Evolutionary conservation across 2,113 vertebrate species (phyloP).

Genomic region (Apodemus sylvaticus): DNA sequence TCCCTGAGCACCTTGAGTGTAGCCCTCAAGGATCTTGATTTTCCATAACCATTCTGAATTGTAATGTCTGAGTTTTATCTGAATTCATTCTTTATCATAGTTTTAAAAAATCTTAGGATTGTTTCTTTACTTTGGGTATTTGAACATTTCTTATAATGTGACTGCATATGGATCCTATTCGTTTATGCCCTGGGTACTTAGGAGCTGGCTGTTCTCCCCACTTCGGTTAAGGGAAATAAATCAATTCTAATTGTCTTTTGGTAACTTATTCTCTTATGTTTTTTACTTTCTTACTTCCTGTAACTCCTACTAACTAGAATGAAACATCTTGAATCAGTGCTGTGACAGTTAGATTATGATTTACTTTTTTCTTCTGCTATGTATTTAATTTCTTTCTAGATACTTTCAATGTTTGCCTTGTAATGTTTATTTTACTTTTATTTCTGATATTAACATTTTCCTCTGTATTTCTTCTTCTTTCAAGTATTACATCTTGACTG

Average conservation of each 20-base stretch:
- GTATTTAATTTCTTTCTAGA: background rate
- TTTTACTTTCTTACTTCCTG: background rate
- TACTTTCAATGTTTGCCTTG: background rate
- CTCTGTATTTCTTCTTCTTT: background rate
- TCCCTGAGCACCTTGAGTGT: background rate
- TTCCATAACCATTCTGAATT: background rate
- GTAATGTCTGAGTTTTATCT: background rate
- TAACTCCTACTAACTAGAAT: background rate
- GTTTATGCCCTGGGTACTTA: no score
- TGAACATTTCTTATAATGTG: background rate
- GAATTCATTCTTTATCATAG: background rate
- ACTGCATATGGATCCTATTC: background rate
- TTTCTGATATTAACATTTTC: background rate
- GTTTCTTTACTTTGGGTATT: background rate
- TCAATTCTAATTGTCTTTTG: background rate
- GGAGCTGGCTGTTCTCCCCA: background rate
- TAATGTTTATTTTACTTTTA: background rate
- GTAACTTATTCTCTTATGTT: background rate
- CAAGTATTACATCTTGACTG: background rate
- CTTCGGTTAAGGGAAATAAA: background rate
- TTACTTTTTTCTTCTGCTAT: background rate
- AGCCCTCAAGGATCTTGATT: background rate
- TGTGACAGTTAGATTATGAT: background rate
- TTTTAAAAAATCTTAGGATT: background rate
- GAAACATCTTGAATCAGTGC: background rate